Evolutionary conservation across 2,113 vertebrate species (phyloP), one percentile per base, ranked within the genome.

Genomic region (Prinia subflava): DNA sequence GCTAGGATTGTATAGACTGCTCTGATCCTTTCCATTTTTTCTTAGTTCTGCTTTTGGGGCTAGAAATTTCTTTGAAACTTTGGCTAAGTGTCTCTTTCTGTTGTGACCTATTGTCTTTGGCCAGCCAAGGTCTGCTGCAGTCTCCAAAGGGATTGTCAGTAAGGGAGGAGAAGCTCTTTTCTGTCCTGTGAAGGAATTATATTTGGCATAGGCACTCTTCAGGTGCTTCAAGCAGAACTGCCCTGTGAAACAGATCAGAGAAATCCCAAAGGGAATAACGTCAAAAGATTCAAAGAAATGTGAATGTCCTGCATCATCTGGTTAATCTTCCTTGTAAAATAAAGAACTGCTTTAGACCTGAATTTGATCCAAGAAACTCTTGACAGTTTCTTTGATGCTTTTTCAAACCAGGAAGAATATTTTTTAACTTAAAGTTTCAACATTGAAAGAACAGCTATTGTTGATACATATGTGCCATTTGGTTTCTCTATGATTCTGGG

Each of bases 281-380:
- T 94, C 86, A 95, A 81, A 96, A 33, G 50, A 84, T 65, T 92
- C 62, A 95, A 87, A 89, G 83, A 84, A 71, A 49, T 47, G 14
- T 53, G 60, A 37, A 68, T 73, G 91, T 92, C 74, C 89, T 95
- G 77, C 95, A 92, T 94, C 92, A 89, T 91, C 69, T 91, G 23
- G 91, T 84, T 96, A 94, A 94, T 95, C 87, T 92, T 87, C 74
- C 67, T 87, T 92, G 70, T 87, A 60, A 91, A 91, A 87, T 85
- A 83, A 75, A 95, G 70, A 83, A 20, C 62, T 62, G 12, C 57
- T 92, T 92, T 91, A 95, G 70, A 85, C 73, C 5, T 73, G 56
- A 92, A 91, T 89, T 78, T 92, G 77, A 96, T 92, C 80, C 73
- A 89, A 67, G 82, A 92, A 84, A 89, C 41, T 83, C 71, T 79